Base-by-base conservation (phyloP, 2,797 vertebrate species). In the Acestrorhynchus altus region DNA sequence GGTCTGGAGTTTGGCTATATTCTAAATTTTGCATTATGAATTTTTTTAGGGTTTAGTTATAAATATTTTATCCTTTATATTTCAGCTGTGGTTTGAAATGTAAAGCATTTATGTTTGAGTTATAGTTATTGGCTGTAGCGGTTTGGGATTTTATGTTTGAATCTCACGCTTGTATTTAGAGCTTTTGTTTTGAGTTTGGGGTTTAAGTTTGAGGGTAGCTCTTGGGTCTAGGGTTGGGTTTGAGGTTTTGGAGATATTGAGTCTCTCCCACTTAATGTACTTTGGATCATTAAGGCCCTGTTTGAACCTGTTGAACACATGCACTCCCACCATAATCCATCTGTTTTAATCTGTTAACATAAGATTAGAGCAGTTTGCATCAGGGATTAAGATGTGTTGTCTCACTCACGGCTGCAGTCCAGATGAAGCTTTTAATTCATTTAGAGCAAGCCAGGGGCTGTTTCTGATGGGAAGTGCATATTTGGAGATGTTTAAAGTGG, bases 281-380 rank as follows among this genome's bases (percentile, higher is more conserved):
- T 64, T 64, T 20, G 42, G 12, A 10, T 64, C 9, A 64, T 64
- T 64, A 42, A 20, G 60, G 31, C 35, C 18, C n/a, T 39, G 31
- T 40, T 63, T 64, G 35, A 31, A 59, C 22, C 22, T n/a, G 24
- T 72, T 61, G 16, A 73, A 47, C 12, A 35, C 24, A n/a, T 9
- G 0, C 8, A 20, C 1, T 57, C 60, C 6, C n/a, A 40, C 49
- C 68, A 69, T 75, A 74, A 76, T 40, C 73, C 64, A 22, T 57
- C 22, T 69, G 31, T 79, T 66, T 78, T 67, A 77, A 77, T 63
- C 63, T 78, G 80, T 72, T 63, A 79, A 56, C 24, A 22, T 64
- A 65, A 67, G 73, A 73, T 78, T 81, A 81, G 44, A 77, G 56
- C 28, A 61, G 52, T 78, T 80, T 70, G 82, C 51, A 5, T 71